Evolutionary conservation across 1,140 invertebrate genomes (phyloP), one percentile per base, ranked within the genome.

Genomic region (Ylistrum balloti): DNA sequence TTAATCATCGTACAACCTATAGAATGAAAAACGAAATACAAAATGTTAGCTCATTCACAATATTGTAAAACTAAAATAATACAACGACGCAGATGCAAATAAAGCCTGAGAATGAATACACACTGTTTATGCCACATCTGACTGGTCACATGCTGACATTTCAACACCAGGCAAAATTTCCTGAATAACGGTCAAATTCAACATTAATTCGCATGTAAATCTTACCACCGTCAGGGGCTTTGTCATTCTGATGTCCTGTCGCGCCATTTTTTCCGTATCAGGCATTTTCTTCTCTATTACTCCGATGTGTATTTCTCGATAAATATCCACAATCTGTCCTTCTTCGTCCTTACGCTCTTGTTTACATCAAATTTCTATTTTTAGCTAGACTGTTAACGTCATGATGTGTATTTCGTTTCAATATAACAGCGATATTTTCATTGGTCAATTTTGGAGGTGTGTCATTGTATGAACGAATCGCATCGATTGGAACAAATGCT

Each of bases 161-260:
- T 74, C 56, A 74, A 74, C 56, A n/a, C 28, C 22, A 5, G 56
- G 22, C 22, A 74, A 74, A 17, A 0, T n/a, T 74, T 28, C 56
- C 22, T 28, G 35, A 38, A 38, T n/a, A n/a, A 38, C 13, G 5
- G 56, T 74, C 56, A 74, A 74, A 74, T 28, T 74, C 22, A 74
- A 74, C 56, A 74, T 74, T 28, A 22, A 28, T 28, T 3, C n/a
- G n/a, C n/a, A 45, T 74, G 56, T 28, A 74, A 45, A 88, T 94
- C 95, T 93, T 93, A 95, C 94, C 88, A 95, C 94, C 56, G 93
- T 94, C 33, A 95, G 88, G 28, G 95, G 94, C 90, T 94, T 95
- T 88, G 93, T 94, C 93, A 94, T 95, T n/a, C 41, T 92, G 5
- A 74, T 74, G 11, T 74, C 56, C 56, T 74, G 56, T 28, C 56